Percentiles rank a stretch among this genome's conserved stretches.
Evolutionary conservation across 2,113 vertebrate genomes (phyloP).

Genomic region (Pipa parva): DNA sequence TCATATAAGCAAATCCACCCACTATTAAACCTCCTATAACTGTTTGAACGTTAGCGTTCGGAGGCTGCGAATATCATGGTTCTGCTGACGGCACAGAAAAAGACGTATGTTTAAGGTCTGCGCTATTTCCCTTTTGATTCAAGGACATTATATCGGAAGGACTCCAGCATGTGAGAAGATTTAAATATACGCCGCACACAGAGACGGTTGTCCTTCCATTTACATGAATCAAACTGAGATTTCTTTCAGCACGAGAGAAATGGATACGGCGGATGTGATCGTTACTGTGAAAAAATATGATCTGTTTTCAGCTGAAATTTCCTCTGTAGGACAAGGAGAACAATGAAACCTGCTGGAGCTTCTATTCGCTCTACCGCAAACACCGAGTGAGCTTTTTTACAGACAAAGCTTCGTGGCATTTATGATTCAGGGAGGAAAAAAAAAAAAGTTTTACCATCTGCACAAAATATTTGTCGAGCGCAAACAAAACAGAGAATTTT

Average conservation of each 20-base stretch:
- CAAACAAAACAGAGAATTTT: slow-evolving; percentile 10
- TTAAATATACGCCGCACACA: neutral
- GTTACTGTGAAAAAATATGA: slow-evolving; percentile 13
- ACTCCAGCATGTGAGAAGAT: neutral
- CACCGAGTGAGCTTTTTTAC: slow-evolving; percentile 15
- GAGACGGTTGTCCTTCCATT: neutral
- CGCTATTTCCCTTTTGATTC: neutral
- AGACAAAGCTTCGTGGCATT: slow-evolving; percentile 25
- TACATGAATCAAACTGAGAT: slow-evolving; percentile 12
- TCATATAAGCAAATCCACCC: no score
- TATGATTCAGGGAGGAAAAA: slow-evolving; percentile 16
- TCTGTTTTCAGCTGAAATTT: slow-evolving; percentile 8
- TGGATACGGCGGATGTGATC: neutral
- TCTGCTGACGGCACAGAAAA: neutral
- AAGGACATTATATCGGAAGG: neutral
- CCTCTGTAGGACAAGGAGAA: slow-evolving; percentile 1
- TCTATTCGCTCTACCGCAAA: slow-evolving; percentile 15
- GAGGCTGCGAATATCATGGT: neutral
- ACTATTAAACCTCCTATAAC: no score
- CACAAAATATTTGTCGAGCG: slow-evolving; percentile 16
- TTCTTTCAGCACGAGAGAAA: neutral
- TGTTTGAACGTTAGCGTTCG: no score
- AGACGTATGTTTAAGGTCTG: neutral
- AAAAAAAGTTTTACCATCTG: slow-evolving; percentile 22
- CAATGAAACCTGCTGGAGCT: slow-evolving; percentile 25